Conservation (phyloP, 1,140 invertebrate genomes). For the Drosophila parabipectinata region DNA sequence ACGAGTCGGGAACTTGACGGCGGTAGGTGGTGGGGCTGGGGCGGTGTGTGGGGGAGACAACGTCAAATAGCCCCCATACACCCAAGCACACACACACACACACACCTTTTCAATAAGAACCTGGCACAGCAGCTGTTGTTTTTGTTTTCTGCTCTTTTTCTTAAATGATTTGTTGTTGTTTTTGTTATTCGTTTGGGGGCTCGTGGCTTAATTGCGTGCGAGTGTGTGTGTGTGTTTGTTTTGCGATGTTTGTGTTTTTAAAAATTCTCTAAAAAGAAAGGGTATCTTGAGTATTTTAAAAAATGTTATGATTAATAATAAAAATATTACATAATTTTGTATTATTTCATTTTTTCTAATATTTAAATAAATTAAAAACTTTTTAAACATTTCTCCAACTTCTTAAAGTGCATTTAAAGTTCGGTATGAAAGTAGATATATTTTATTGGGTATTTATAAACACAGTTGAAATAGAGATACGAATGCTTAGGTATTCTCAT, state of each 20-base stretch:
- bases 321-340: neutral
- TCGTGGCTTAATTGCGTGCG: neutral
- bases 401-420: neutral
- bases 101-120: constrained; percentile 3
- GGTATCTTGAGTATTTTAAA: neutral
- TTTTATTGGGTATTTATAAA: constrained; percentile 2
- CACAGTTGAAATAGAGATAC: neutral
- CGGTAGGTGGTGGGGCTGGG: neutral
- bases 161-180: neutral
- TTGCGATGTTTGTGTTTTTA: constrained; percentile 1
- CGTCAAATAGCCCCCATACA: neutral
- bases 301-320: too few species aligned
- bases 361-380: neutral
- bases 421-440: neutral
- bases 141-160: constrained; percentile 1
- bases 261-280: neutral
- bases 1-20: constrained; percentile 47
- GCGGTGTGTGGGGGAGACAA: neutral
- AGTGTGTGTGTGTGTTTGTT: neutral
- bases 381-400: neutral
- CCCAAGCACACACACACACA: neutral
- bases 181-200: neutral
- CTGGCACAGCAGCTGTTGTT: constrained; percentile 2
- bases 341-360: neutral
- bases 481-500: neutral